Conservation (phyloP, 1,140 invertebrate species). For the Lasioglossum albipes region DNA sequence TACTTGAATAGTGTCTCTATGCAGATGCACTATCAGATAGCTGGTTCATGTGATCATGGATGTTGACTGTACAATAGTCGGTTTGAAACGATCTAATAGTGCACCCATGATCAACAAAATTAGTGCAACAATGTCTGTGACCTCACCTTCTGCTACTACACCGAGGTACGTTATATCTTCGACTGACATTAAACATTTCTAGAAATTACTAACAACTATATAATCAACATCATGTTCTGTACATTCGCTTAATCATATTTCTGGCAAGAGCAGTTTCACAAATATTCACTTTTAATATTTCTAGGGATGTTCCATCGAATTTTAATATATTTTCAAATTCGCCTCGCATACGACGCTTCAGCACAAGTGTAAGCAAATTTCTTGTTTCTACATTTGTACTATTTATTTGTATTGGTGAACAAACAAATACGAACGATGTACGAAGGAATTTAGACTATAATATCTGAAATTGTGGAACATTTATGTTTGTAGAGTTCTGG, state of each 20-base stretch:
- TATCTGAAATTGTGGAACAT: not conserved
- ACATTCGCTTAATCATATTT: not conserved
- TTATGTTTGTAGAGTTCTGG: slow-evolving; percentile 74
- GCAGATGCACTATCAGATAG: slow-evolving; percentile 36
- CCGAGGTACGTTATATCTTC: slow-evolving; percentile 70
- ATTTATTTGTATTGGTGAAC: not conserved
- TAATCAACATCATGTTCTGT: not conserved
- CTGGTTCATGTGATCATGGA: slow-evolving; percentile 79
- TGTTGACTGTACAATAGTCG: slow-evolving; percentile 82
- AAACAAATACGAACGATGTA: not conserved
- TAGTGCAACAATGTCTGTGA: slow-evolving; percentile 78
- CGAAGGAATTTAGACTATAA: not conserved
- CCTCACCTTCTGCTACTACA: slow-evolving; percentile 76
- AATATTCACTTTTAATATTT: slow-evolving; percentile 56
- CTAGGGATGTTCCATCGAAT: slow-evolving; percentile 79
- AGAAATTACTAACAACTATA: not conserved
- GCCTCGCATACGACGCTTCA: slow-evolving; percentile 88
- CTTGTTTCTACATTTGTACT: slow-evolving; percentile 11
- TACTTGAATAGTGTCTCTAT: slow-evolving; percentile 15
- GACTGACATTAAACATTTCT: not conserved
- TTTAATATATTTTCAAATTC: slow-evolving; percentile 83
- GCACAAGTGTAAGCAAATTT: slow-evolving; percentile 87
- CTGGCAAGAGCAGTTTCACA: not conserved
- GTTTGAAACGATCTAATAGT: slow-evolving; percentile 89
- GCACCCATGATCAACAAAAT: slow-evolving; percentile 91